Conservation (phyloP, 2,113 vertebrate species). For the Cygnus atratus region DNA sequence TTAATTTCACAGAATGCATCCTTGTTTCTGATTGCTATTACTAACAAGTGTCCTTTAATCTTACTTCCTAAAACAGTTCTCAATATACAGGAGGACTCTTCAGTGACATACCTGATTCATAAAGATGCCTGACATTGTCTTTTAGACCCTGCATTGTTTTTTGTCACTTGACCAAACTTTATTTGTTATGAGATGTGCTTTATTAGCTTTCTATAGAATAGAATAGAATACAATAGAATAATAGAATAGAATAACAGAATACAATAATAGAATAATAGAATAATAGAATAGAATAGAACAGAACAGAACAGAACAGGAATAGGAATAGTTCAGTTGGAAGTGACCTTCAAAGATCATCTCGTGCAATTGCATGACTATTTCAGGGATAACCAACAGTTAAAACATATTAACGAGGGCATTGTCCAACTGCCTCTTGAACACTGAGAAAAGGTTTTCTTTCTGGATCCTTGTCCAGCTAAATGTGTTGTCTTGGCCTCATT, state of each 20-base stretch:
- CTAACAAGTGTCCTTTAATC: neutral
- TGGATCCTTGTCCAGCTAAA: neutral
- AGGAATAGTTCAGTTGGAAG: no score
- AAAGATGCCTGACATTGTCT: neutral
- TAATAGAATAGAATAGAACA: neutral
- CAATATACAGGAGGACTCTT: neutral
- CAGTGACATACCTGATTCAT: neutral
- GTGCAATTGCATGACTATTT: no score
- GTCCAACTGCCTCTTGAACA: neutral
- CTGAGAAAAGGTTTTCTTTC: neutral
- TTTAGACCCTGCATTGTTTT: neutral
- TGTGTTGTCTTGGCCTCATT: neutral
- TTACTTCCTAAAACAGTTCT: neutral
- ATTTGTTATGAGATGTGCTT: neutral
- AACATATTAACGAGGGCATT: neutral
- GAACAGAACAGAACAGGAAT: no score
- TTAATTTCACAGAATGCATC: neutral
- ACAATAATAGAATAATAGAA: neutral
- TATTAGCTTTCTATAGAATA: neutral
- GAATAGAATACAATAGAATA: no score
- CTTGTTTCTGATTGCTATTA: neutral
- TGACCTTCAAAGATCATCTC: no score
- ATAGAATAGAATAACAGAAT: no score
- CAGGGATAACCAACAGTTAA: no score
- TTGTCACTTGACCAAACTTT: neutral